phyloP scores from a whole-genome alignment of 2,113 vertebrate species.

The Engystomops pustulosus region DNA sequence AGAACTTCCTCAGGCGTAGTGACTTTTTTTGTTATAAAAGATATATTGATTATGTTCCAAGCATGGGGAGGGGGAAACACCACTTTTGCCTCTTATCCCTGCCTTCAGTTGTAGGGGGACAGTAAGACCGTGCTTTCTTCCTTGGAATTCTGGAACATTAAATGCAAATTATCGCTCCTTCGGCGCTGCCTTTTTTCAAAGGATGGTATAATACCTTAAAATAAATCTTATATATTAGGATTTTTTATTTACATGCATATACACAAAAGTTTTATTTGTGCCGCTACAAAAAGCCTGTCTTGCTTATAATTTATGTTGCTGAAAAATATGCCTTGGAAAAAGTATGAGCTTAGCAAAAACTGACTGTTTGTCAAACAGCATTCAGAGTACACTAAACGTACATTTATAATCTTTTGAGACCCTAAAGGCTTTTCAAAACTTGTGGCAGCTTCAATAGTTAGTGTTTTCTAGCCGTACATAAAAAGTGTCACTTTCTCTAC shows the following conservation, averaged over 20 bases:
- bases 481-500: conserved; percentile 54
- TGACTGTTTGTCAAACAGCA: conserved; percentile 53
- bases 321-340: conserved; percentile 23
- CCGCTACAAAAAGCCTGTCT: background rate
- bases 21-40: no score
- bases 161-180: no score
- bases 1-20: no score
- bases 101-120: no score
- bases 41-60: no score
- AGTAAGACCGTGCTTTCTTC: no score
- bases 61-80: no score
- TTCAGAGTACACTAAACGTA: conserved; percentile 46
- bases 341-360: conserved; percentile 52
- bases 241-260: background rate
- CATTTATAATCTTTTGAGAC: conserved; percentile 58
- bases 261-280: background rate
- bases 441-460: conserved; percentile 52
- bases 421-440: conserved; percentile 60
- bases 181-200: background rate
- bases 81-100: no score
- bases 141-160: no score
- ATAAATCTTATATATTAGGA: background rate
- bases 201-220: no score
- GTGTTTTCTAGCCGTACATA: conserved; percentile 55
- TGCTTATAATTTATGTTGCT: conserved; percentile 22